These are phyloP conservation scores for Pantherophis guttatus DNA, from an alignment of 2,113 vertebrate genomes.

Conservation along the genomic window DNA sequence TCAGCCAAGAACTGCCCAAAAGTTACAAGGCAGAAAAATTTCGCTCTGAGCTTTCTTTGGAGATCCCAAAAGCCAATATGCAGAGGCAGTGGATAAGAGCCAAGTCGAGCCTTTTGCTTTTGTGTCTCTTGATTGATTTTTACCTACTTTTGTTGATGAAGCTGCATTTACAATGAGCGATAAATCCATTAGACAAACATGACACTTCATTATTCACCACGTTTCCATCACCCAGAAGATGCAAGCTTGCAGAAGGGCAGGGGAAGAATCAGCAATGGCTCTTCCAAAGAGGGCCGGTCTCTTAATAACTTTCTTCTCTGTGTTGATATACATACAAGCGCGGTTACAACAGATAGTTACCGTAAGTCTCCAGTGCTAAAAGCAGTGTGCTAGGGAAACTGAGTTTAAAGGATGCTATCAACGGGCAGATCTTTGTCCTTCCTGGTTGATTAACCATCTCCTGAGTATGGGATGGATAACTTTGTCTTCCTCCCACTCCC, in stretches of 20 bases:
- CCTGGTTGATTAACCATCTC: background rate
- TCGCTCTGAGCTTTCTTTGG: conserved; percentile 19
- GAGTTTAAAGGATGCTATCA: background rate
- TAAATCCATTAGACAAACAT: conserved; percentile 51
- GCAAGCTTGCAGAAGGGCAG: background rate
- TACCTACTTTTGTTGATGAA: conserved; percentile 56
- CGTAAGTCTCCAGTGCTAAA: background rate
- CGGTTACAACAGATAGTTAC: background rate
- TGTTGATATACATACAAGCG: background rate
- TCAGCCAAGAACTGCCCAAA: background rate
- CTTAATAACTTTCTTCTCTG: background rate
- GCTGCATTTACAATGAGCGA: conserved; percentile 41
- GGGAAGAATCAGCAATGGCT: background rate
- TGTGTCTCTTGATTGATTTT: conserved; percentile 45
- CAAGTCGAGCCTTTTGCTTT: conserved; percentile 35
- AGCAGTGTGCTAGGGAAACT: background rate
- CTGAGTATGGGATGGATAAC: too few relatives aligned
- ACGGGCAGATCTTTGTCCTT: background rate
- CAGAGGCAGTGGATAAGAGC: conserved; percentile 40
- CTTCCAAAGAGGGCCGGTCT: too few relatives aligned
- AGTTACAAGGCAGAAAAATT: conserved; percentile 18
- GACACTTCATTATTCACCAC: conserved; percentile 30
- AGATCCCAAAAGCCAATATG: conserved; percentile 25
- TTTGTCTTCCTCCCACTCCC: background rate
- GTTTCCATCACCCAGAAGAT: background rate